Conservation (phyloP, 2,113 vertebrate genomes). For the Chauna torquata region DNA sequence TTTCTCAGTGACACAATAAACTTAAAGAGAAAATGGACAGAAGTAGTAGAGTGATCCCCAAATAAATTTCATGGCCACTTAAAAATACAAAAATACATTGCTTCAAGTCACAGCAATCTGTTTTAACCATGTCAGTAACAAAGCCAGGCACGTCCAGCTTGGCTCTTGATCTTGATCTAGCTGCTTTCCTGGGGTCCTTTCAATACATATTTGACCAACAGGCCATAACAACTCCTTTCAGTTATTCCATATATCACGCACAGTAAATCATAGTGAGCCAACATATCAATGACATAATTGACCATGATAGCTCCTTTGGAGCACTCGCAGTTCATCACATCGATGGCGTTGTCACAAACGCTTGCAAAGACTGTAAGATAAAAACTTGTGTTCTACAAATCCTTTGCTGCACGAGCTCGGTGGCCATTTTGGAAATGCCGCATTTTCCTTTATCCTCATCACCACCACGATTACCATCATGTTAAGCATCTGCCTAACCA, state of each 20-base stretch:
- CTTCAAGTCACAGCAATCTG: not conserved
- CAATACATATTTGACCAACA: not conserved
- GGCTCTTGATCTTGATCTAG: not conserved
- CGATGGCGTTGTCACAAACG: not conserved
- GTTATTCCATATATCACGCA: not conserved
- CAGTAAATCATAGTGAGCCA: not conserved
- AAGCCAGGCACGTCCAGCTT: fast-evolving
- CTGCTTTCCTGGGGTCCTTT: not conserved
- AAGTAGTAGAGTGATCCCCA: not conserved
- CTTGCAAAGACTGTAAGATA: not conserved
- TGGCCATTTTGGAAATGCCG: not conserved
- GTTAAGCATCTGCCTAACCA: not conserved
- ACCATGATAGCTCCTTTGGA: conserved; percentile 31
- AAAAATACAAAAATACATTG: not conserved
- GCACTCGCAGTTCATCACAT: conserved; percentile 11
- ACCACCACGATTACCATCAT: not conserved
- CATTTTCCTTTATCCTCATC: not conserved
- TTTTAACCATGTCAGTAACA: not conserved
- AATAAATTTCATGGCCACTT: not conserved
- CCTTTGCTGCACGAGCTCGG: not conserved
- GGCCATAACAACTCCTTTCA: not conserved
- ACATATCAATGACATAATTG: not conserved
- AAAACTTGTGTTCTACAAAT: not conserved
- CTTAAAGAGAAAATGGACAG: not conserved
- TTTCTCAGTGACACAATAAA: not conserved